Evolutionary conservation across 2,888 invertebrate species (phyloP), one percentile per base, ranked within the genome.

Genomic region (Plagiodera versicolora): DNA sequence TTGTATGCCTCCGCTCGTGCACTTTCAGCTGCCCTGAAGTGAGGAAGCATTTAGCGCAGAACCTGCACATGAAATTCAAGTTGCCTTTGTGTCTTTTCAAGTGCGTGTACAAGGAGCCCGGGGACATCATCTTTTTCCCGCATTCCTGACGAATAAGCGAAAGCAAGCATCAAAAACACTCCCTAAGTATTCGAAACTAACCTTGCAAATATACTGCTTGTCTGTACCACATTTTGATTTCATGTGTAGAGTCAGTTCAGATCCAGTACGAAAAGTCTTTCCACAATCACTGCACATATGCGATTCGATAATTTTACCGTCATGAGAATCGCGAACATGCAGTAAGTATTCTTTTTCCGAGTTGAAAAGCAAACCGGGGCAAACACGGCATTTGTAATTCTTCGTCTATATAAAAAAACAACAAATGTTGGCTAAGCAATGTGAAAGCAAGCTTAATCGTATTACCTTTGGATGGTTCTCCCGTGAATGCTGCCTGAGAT

Each of bases 191-290:
- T 5, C 14, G 10, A 49, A 28, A 56, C 35, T 50, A 65, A 77
- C 74, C 61, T 79, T 73, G 69, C 82, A 82, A 56, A 75, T 74
- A 63, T 74, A 80, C 9, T 74, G 72, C 64, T 79, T 81, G 18
- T 78, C 71, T 3, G 79, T 78, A n/a, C 81, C 81, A 70, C 82
- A 82, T 69, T 81, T 77, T 1, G 82, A 81, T 50, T 70, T 69
- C 19, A 71, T 73, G 58, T 77, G 76, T 20, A 71, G 75, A 6
- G 76, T 76, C 24, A 80, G 74, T 20, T 80, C 79, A 54, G 76
- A 76, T 62, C 77, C 74, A 0, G 79, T 79, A 61, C 77, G 80
- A 66, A 81, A 82, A 55, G 80, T 79, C 60, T 78, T 77, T 1
- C 81, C 81, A 69, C 82, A 83, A 61, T 79, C 79, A 47, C 78